Conservation (phyloP, 2,797 vertebrate genomes). For the Microtus californicus region DNA sequence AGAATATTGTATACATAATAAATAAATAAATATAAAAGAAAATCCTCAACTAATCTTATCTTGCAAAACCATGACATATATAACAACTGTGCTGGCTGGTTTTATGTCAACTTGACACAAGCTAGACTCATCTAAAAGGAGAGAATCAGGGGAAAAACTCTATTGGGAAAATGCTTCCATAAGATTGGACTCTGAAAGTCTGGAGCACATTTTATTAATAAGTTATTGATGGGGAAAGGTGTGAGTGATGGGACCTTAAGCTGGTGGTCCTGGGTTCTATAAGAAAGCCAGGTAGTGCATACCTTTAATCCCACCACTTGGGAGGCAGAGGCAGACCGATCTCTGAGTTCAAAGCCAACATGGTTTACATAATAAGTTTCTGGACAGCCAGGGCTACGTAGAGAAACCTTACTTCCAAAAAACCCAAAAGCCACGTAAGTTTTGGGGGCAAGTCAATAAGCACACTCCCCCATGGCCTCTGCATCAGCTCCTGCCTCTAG, state of each 20-base stretch:
- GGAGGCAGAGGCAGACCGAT: background rate
- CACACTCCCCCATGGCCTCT: background rate
- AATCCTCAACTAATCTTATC: conserved; percentile 23
- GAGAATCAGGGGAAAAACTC: background rate
- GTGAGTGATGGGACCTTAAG: background rate
- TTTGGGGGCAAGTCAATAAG: background rate
- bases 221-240: background rate
- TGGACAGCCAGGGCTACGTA: background rate
- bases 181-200: background rate
- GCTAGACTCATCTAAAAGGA: background rate
- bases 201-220: background rate
- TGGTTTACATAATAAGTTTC: background rate
- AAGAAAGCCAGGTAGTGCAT: background rate
- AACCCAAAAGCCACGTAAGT: background rate
- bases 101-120: background rate
- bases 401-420: background rate
- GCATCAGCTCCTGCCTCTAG: background rate
- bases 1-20: no score
- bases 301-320: background rate
- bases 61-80: background rate
- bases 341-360: background rate
- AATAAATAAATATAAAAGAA: no score
- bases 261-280: background rate
- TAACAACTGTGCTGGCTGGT: background rate
- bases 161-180: background rate